Conservation (phyloP, 2,113 vertebrate genomes). For the Scalopus aquaticus region DNA sequence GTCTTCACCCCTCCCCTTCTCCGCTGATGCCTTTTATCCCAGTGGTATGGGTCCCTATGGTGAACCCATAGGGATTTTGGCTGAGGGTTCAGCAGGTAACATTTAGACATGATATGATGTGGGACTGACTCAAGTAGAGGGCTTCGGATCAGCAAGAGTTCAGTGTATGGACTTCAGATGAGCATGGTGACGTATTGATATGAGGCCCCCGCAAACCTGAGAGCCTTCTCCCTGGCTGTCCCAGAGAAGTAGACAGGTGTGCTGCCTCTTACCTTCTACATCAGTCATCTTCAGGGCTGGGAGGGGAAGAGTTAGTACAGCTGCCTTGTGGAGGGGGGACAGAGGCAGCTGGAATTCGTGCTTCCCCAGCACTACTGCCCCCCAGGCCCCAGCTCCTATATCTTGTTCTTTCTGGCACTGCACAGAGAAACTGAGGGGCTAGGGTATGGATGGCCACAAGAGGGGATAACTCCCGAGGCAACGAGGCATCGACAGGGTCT, state of each 20-base stretch:
- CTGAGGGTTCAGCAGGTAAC: neutral
- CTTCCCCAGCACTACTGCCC: neutral
- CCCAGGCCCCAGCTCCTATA: neutral
- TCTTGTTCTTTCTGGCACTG: neutral
- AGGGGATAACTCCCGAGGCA: neutral
- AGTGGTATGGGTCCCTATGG: neutral
- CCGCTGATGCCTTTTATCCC: neutral
- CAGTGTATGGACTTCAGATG: neutral
- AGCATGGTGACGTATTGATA: neutral
- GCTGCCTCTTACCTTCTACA: neutral
- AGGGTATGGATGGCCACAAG: neutral
- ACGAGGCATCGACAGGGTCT: neutral
- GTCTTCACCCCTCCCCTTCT: neutral
- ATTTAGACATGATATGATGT: neutral
- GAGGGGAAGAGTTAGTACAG: neutral
- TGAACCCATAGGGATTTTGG: neutral
- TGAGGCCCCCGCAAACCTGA: neutral
- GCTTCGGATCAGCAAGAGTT: neutral
- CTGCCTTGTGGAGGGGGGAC: neutral
- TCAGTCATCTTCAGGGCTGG: neutral
- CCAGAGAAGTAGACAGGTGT: neutral
- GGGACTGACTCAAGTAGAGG: neutral
- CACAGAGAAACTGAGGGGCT: slow-evolving; percentile 6
- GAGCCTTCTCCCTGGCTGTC: neutral
- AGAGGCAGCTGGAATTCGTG: neutral